Evolutionary conservation across 2,888 invertebrate genomes (phyloP).

Genomic region (Leptarthrus brevirostris): DNA sequence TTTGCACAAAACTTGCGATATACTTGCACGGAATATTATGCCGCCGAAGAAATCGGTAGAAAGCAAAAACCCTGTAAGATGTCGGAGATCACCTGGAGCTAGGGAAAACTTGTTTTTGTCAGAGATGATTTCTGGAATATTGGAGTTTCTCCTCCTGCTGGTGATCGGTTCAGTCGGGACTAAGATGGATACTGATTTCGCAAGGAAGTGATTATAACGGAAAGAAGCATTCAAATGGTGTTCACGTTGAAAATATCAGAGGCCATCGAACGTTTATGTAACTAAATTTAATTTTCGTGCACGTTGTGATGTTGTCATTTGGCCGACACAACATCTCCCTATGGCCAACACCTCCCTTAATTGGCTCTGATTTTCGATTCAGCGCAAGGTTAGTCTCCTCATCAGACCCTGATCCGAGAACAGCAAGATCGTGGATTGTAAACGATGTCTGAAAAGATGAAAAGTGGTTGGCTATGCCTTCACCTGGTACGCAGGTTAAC

Average conservation of each 20-base stretch:
- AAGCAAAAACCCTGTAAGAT: constrained; percentile 34
- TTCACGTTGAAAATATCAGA: constrained; percentile 19
- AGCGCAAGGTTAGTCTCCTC: not conserved
- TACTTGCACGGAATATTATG: not conserved
- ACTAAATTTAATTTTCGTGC: constrained; percentile 40
- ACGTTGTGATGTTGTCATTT: constrained; percentile 17
- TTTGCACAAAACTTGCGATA: constrained; percentile 12
- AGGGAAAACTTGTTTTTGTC: constrained; percentile 37
- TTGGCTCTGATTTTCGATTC: constrained; percentile 35
- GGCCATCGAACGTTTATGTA: constrained; percentile 24
- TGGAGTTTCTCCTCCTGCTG: constrained; percentile 20
- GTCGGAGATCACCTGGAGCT: constrained; percentile 25
- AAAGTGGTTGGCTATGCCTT: constrained; percentile 39
- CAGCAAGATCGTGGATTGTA: constrained; percentile 30
- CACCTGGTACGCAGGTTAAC: constrained; percentile 37
- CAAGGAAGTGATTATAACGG: constrained; percentile 47
- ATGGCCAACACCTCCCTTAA: constrained; percentile 42
- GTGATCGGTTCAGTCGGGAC: not conserved
- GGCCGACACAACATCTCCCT: constrained; percentile 14
- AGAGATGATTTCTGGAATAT: constrained; percentile 27
- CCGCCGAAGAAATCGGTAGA: constrained; percentile 4
- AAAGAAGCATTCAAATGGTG: constrained; percentile 19
- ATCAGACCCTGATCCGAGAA: not conserved
- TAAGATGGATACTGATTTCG: constrained; percentile 7
- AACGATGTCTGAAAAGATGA: constrained; percentile 43